Evolutionary conservation across 2,797 vertebrate genomes (phyloP).

Genomic region (Acrossocheilus fasciatus): DNA sequence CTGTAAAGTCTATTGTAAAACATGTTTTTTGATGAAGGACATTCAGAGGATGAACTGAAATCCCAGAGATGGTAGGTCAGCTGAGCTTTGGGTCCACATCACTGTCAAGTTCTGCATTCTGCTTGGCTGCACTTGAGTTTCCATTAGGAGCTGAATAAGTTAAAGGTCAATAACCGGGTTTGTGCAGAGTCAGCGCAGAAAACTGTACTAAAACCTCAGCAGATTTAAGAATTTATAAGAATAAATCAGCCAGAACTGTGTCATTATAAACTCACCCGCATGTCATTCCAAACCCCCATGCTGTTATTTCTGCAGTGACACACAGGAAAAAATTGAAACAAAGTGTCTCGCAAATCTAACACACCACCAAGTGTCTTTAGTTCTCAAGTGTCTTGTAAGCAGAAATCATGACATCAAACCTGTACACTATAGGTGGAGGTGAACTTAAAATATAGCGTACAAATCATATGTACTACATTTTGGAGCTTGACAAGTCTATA

Average conservation of each 20-base stretch:
- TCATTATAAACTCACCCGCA: conserved; percentile 17
- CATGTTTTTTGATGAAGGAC: not conserved
- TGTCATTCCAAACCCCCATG: not conserved
- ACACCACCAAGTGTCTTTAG: not conserved
- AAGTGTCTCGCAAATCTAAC: conserved; percentile 1
- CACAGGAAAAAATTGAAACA: not conserved
- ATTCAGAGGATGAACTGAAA: conserved; percentile 8
- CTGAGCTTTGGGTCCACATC: conserved; percentile 26
- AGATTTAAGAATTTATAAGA: conserved; percentile 20
- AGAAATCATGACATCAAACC: not conserved
- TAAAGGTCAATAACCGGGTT: conserved; percentile 15
- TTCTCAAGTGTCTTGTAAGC: not conserved
- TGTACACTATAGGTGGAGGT: not conserved
- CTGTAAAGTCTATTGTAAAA: conserved; percentile 5
- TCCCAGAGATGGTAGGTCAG: not conserved
- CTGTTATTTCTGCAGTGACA: not conserved
- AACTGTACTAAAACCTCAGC: conserved; percentile 25
- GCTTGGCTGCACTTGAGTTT: conserved; percentile 21
- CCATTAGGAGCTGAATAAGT: conserved; percentile 26
- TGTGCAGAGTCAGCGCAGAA: conserved; percentile 17
- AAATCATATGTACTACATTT: not conserved
- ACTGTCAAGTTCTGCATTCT: conserved; percentile 42
- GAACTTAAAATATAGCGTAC: not conserved
- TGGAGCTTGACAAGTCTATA: not conserved
- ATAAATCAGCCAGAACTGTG: not conserved